Conservation (phyloP, 2,888 invertebrate genomes). For the Lepidochitona cinerea region DNA sequence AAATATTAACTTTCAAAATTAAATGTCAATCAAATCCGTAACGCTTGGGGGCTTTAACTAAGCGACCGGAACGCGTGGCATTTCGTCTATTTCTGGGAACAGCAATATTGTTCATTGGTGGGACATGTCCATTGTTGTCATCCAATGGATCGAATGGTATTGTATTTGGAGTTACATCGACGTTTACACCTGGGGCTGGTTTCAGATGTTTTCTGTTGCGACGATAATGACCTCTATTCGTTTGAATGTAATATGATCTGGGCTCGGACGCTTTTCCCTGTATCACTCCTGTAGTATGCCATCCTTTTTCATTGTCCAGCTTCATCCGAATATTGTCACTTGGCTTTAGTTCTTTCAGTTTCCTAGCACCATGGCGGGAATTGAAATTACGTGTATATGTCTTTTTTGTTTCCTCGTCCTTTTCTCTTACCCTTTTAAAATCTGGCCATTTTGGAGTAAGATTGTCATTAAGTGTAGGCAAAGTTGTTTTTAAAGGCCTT, state of each 20-base stretch:
- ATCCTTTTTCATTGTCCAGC: constrained; percentile 10
- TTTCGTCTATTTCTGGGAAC: too few species aligned
- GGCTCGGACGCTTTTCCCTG: background rate
- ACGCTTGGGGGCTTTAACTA: too few species aligned
- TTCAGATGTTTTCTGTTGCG: constrained; percentile 1
- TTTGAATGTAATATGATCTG: constrained; percentile 1
- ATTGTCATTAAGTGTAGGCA: background rate
- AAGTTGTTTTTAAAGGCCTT: background rate
- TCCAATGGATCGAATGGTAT: too few species aligned
- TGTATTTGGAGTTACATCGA: background rate
- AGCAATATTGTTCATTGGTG: too few species aligned
- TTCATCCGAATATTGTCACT: constrained; percentile 3
- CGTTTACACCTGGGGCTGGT: background rate
- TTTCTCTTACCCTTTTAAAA: background rate
- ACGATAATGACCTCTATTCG: background rate
- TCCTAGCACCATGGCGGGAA: constrained; percentile 3
- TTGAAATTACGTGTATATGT: constrained; percentile 6
- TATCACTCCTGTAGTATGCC: background rate
- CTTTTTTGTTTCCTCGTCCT: background rate
- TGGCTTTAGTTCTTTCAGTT: constrained; percentile 4
- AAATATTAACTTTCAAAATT: too few species aligned
- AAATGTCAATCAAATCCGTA: too few species aligned
- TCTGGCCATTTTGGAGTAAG: background rate
- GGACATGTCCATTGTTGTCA: too few species aligned
- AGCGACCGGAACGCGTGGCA: too few species aligned